Evolutionary conservation across 2,888 invertebrate genomes (phyloP).

Genomic region (Plagodis dolabraria): DNA sequence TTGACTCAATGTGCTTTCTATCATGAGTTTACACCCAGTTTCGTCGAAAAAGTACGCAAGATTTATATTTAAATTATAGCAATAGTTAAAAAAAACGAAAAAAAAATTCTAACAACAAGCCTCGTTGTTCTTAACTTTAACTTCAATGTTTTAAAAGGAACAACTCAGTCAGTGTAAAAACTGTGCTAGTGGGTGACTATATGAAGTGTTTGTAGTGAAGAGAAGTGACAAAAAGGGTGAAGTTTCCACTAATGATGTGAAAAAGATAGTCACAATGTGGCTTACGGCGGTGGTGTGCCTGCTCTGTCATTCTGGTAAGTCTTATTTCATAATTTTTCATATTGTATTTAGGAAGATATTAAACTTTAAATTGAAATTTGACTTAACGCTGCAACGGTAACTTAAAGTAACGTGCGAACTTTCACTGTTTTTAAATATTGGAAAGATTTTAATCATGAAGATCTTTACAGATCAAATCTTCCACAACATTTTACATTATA

Average conservation of each 20-base stretch:
- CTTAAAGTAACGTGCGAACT: too few species aligned
- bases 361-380: neutral
- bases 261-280: slow-evolving; percentile 71
- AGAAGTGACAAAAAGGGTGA: slow-evolving; percentile 46
- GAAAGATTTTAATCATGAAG: too few species aligned
- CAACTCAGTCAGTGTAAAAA: slow-evolving; percentile 18
- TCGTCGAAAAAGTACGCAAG: too few species aligned
- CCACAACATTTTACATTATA: too few species aligned
- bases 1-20: too few species aligned
- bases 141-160: slow-evolving; percentile 5
- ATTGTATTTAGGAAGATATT: neutral
- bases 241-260: slow-evolving; percentile 69
- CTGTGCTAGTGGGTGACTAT: slow-evolving; percentile 17
- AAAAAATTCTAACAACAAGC: neutral
- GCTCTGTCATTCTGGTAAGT: slow-evolving; percentile 72
- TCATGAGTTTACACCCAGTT: too few species aligned
- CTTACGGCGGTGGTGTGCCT: slow-evolving; percentile 69
- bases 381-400: too few species aligned
- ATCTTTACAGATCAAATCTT: too few species aligned
- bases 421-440: too few species aligned
- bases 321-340: neutral
- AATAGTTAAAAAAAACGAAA: too few species aligned
- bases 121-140: slow-evolving; percentile 1
- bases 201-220: slow-evolving; percentile 33
- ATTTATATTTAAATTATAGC: too few species aligned